Evolutionary conservation across 2,888 invertebrate species (phyloP).

Genomic region (Ochropacha duplaris): DNA sequence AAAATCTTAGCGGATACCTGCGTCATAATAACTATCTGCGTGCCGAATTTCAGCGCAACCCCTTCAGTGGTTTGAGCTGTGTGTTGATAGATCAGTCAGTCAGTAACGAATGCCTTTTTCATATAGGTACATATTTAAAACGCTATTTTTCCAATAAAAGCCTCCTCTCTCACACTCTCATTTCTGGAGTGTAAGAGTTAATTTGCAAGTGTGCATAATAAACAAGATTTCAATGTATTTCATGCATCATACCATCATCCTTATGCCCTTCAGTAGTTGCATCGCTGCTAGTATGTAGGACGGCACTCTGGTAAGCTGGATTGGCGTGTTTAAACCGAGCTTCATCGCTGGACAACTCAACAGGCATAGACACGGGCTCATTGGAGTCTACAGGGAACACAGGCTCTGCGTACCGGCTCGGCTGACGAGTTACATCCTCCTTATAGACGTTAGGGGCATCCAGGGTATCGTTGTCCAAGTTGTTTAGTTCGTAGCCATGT

Average conservation of each 20-base stretch:
- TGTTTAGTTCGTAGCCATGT: conserved; percentile 86
- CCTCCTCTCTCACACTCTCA: no score
- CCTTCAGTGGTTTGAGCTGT: no score
- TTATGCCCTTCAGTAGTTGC: conserved; percentile 62
- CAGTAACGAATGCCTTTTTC: no score
- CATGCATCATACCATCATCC: conserved; percentile 62
- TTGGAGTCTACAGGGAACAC: conserved; percentile 70
- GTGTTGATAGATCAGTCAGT: no score
- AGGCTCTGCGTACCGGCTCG: conserved; percentile 50
- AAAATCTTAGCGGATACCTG: no score
- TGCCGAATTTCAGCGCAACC: no score
- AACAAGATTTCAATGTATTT: no score
- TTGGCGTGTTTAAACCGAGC: conserved; percentile 87
- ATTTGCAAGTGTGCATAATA: no score
- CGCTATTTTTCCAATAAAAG: no score
- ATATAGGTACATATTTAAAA: no score
- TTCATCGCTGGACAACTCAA: conserved; percentile 65
- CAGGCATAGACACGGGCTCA: conserved; percentile 76
- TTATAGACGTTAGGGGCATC: conserved; percentile 84
- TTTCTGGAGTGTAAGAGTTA: no score
- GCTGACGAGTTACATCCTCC: conserved; percentile 66
- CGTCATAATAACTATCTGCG: no score
- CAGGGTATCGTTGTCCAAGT: conserved; percentile 85
- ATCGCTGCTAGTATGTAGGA: conserved; percentile 80
- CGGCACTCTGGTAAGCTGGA: conserved; percentile 89